These are phyloP conservation scores for Drosophila erecta DNA, from an alignment of 1,140 invertebrate genomes.

Conservation along the genomic window DNA sequence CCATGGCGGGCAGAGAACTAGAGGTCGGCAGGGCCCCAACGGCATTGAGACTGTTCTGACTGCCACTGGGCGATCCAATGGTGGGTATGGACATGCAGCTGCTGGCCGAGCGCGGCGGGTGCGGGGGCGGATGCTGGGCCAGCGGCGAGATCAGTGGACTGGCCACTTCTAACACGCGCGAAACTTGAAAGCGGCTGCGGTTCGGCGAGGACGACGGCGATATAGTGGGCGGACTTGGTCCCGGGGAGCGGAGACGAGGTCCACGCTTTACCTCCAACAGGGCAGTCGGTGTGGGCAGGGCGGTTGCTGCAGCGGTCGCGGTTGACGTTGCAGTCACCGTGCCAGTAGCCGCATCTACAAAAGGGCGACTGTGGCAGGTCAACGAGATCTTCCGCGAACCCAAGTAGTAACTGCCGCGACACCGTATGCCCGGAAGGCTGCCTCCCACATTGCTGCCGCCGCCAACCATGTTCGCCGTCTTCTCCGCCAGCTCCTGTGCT, in stretches of 20 bases:
- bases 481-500: slow-evolving; percentile 69
- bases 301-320: slow-evolving; percentile 60
- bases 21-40: slow-evolving; percentile 68
- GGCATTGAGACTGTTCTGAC: slow-evolving; percentile 48
- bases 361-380: slow-evolving; percentile 84
- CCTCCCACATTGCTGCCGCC: slow-evolving; percentile 24
- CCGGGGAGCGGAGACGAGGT: slow-evolving; percentile 88
- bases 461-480: slow-evolving; percentile 82
- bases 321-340: slow-evolving; percentile 58
- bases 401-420: slow-evolving; percentile 85
- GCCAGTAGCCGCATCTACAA: slow-evolving; percentile 68
- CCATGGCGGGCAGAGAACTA: slow-evolving; percentile 79
- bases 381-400: slow-evolving; percentile 88
- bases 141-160: slow-evolving; percentile 77
- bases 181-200: slow-evolving; percentile 87
- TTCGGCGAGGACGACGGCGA: slow-evolving; percentile 89
- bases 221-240: slow-evolving; percentile 89
- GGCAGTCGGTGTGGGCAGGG: slow-evolving; percentile 61
- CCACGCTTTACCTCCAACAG: slow-evolving; percentile 85
- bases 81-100: slow-evolving; percentile 79
- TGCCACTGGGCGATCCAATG: slow-evolving; percentile 46
- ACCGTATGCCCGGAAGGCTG: slow-evolving; percentile 46
- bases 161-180: slow-evolving; percentile 85
- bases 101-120: slow-evolving; percentile 56
- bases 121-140: slow-evolving; percentile 56